phyloP scores from a whole-genome alignment of 2,797 vertebrate species.

The Artibeus lituratus region DNA sequence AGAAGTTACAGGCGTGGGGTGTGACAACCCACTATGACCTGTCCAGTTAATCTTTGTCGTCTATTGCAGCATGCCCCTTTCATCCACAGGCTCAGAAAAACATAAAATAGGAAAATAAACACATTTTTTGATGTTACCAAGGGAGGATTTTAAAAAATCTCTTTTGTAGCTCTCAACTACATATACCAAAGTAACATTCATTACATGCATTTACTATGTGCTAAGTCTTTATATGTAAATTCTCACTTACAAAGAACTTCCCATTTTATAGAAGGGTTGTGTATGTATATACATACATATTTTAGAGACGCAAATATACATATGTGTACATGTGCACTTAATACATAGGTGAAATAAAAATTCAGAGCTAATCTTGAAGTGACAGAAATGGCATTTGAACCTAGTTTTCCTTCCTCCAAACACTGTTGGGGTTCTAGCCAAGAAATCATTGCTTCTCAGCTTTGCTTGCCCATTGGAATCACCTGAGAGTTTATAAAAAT shows the following conservation, averaged over 20 bases:
- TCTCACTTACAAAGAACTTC: neutral
- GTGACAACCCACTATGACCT: neutral
- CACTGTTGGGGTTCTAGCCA: neutral
- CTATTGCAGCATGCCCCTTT: neutral
- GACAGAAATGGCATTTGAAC: neutral
- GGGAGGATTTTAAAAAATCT: neutral
- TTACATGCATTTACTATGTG: neutral
- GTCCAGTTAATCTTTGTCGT: neutral
- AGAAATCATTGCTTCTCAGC: neutral
- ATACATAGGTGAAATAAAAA: neutral
- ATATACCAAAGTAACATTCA: slow-evolving; percentile 15
- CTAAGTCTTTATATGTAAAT: neutral
- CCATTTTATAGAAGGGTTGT: neutral
- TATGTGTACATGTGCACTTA: neutral
- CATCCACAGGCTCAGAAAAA: neutral
- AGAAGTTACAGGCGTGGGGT: no score
- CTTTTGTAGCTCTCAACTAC: neutral
- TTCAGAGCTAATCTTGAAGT: neutral
- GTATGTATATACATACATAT: neutral
- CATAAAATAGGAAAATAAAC: neutral
- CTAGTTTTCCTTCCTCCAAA: neutral
- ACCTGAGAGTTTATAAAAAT: neutral
- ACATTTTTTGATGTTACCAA: neutral
- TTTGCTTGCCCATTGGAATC: neutral
- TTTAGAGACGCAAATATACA: neutral